Evolutionary conservation across 2,888 invertebrate genomes (phyloP), one percentile per base, ranked within the genome.

Genomic region (Baccha elongata): DNA sequence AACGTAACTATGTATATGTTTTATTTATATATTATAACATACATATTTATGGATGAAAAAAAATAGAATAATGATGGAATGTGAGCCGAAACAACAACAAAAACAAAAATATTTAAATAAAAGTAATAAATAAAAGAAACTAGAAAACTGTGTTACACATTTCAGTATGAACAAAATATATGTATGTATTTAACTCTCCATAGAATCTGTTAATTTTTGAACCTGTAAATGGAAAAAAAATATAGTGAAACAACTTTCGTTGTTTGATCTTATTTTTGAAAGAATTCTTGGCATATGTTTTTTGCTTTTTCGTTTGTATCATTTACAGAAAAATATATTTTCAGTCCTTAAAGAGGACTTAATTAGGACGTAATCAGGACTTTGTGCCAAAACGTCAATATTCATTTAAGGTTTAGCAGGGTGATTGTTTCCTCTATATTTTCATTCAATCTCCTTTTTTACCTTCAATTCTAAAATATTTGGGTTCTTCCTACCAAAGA

Each of bases 31-130:
- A 15, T 4, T 62, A 42, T 26, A 52, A 58, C 6, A 46, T 53
- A 46, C 17, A 40, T 46, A 64, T 64, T 37, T 74, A 65, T 76
- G 52, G 65, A 67, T 74, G 40, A 53, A 65, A 23, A 68, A 32
- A 17, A 55, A 73, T 74, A 73, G 5, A 52, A 62, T 48, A 44
- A 55, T 58, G 35, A 60, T 17, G 29, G 7, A 48, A 40, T 60
- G 37, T 40, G 19, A 50, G 42, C 48, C 17, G 10, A 19, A 58
- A 67, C 10, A 29, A 50, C 29, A 32, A 46, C 10, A 55, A 15
- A 26, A 21, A 55, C 2, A n/a, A 19, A 42, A 32, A 52, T 0
- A 23, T 13, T 11, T 8, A 67, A 42, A 48, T 48, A 35, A 44
- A n/a, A 19, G 1, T 11, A 37, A 26, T 26, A 37, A 26, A 37